phyloP scores from a whole-genome alignment of 2,888 invertebrate species.

The Frankliniella intonsa region DNA sequence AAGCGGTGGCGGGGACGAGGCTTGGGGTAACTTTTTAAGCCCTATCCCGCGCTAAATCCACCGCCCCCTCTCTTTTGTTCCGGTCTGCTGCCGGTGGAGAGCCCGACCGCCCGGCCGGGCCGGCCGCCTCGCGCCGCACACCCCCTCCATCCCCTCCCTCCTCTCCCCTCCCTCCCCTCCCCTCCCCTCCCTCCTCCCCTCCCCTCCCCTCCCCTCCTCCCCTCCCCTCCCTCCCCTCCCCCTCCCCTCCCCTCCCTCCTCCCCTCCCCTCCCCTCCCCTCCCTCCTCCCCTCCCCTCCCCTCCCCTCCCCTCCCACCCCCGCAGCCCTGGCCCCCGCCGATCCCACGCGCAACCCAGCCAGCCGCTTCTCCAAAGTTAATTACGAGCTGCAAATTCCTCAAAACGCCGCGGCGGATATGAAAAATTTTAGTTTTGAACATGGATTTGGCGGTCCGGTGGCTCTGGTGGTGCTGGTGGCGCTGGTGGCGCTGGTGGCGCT shows the following conservation, averaged over 20 bases:
- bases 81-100: not conserved
- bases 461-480: no score
- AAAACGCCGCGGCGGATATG: not conserved
- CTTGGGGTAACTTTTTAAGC: not conserved
- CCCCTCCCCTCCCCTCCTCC: not conserved
- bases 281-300: not conserved
- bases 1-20: not conserved
- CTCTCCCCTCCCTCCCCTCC: not conserved
- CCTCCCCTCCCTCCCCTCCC: not conserved
- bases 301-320: not conserved
- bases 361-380: not conserved
- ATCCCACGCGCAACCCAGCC: not conserved
- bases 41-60: not conserved
- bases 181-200: no score
- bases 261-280: not conserved
- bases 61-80: not conserved
- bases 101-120: not conserved
- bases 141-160: not conserved
- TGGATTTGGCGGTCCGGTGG: constrained; percentile 35
- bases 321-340: not conserved
- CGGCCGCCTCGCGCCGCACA: not conserved
- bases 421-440: constrained; percentile 19
- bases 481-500: no score
- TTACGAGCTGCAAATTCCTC: constrained; percentile 1
- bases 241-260: not conserved